A percentile compares a stretch with the other conserved stretches of the same genome.
phyloP scores from a whole-genome alignment of 2,113 vertebrate genomes.

The Pseudorasbora parva region DNA sequence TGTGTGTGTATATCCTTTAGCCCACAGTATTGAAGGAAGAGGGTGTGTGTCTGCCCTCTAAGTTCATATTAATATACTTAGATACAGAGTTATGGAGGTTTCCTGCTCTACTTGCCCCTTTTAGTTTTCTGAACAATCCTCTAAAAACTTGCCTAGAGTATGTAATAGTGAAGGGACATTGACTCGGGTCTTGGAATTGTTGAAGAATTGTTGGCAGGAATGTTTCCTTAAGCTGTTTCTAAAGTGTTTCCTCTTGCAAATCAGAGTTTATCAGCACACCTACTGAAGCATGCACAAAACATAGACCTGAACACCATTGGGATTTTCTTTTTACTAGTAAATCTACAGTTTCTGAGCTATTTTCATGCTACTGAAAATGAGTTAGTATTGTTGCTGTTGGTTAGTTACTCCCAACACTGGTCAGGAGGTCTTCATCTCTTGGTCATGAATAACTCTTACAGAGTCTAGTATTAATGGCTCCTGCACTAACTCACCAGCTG shows the following conservation, averaged over 20 bases:
- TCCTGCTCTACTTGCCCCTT: not conserved
- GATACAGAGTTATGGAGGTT: not conserved
- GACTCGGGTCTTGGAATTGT: not conserved
- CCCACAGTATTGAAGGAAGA: slow-evolving; percentile 7
- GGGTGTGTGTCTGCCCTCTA: slow-evolving; percentile 21
- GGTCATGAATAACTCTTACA: not conserved
- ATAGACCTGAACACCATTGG: too few relatives aligned
- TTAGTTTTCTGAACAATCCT: slow-evolving; percentile 14
- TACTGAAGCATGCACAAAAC: too few relatives aligned
- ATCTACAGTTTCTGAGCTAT: not conserved
- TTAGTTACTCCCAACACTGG: not conserved
- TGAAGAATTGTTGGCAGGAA: slow-evolving; percentile 8
- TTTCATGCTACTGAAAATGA: not conserved
- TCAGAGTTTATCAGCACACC: too few relatives aligned
- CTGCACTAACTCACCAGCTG: slow-evolving; percentile 36
- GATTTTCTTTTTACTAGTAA: not conserved
- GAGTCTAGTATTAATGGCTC: slow-evolving; percentile 13
- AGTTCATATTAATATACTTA: not conserved
- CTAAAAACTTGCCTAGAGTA: not conserved
- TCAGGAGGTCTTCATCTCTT: not conserved
- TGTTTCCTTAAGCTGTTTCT: not conserved
- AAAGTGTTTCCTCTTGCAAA: not conserved
- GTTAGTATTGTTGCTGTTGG: not conserved
- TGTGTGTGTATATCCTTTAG: slow-evolving; percentile 28
- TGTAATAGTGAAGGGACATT: not conserved